A percentile compares a stretch with the other conserved stretches of the same genome.
Evolutionary conservation across 2,797 vertebrate genomes (phyloP).

Genomic region (Danio choprae): DNA sequence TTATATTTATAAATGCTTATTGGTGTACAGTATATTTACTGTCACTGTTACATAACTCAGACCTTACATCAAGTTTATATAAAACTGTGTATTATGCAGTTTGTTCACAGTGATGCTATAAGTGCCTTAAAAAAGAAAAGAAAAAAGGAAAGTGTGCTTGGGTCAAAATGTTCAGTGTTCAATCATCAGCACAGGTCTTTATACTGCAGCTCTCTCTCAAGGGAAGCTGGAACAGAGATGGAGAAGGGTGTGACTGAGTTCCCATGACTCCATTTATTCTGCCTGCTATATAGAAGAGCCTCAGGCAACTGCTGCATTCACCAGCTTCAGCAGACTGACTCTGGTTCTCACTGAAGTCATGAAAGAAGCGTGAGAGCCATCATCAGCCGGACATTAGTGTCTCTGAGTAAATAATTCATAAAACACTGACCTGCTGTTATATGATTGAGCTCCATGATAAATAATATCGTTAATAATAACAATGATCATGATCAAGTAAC

Average conservation of each 20-base stretch:
- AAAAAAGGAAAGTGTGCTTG: too few relatives aligned
- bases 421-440: neutral
- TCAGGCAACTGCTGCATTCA: constrained; percentile 27
- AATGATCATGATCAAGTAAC: neutral
- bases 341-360: constrained; percentile 20
- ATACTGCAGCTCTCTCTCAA: neutral
- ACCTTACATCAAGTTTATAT: too few relatives aligned
- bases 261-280: constrained; percentile 42
- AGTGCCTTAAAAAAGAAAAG: too few relatives aligned
- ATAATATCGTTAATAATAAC: too few relatives aligned
- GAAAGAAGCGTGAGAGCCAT: constrained; percentile 34
- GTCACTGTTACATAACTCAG: too few relatives aligned
- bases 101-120: too few relatives aligned
- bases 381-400: neutral
- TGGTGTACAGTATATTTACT: too few relatives aligned
- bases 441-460: neutral
- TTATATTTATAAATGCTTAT: too few relatives aligned
- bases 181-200: constrained; percentile 26
- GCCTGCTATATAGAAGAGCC: constrained; percentile 11
- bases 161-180: neutral
- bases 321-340: neutral
- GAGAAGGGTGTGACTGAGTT: constrained; percentile 44
- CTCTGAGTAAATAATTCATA: constrained; percentile 2
- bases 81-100: too few relatives aligned
- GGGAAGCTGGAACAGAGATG: constrained; percentile 19